Percentiles rank a stretch among this genome's conserved stretches.
These are phyloP conservation scores for Trinorchestia longiramus DNA, from an alignment of 1,140 invertebrate genomes.

Conservation along the genomic window DNA sequence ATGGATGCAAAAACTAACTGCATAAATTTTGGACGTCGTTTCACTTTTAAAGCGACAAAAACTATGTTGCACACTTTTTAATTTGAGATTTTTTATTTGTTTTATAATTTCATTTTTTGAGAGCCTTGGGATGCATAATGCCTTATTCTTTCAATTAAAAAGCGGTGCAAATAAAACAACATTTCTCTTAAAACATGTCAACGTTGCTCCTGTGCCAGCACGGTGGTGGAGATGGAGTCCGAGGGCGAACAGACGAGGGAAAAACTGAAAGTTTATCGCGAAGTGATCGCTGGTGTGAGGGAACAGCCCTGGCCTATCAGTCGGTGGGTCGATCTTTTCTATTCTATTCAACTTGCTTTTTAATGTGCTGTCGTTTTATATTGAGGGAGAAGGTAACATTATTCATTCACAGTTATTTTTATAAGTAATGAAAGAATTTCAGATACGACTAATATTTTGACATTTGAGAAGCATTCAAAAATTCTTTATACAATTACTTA, in stretches of 20 bases:
- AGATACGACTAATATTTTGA: too few relatives aligned
- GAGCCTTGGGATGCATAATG: background rate
- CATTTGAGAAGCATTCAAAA: too few relatives aligned
- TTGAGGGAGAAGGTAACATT: too few relatives aligned
- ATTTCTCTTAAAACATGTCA: background rate
- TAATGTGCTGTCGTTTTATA: too few relatives aligned
- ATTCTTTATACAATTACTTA: too few relatives aligned
- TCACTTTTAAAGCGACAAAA: background rate
- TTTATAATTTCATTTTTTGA: background rate
- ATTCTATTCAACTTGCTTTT: too few relatives aligned
- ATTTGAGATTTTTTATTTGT: background rate
- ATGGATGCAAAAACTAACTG: background rate
- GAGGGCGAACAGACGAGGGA: conserved; percentile 71
- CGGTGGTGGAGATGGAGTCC: conserved; percentile 62
- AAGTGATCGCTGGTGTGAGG: conserved; percentile 88
- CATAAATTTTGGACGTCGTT: background rate
- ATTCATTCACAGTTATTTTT: too few relatives aligned
- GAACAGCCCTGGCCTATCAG: conserved; percentile 90
- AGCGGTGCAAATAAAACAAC: background rate
- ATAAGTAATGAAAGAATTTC: too few relatives aligned
- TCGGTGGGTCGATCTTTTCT: conserved; percentile 74
- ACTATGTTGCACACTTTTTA: too few relatives aligned
- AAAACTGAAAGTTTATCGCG: conserved; percentile 92
- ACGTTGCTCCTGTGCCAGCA: conserved; percentile 22
- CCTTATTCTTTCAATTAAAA: background rate